Percentiles rank a stretch among this genome's conserved stretches.
phyloP scores from a whole-genome alignment of 2,888 invertebrate species.

The Dasysyrphus tricinctus region DNA sequence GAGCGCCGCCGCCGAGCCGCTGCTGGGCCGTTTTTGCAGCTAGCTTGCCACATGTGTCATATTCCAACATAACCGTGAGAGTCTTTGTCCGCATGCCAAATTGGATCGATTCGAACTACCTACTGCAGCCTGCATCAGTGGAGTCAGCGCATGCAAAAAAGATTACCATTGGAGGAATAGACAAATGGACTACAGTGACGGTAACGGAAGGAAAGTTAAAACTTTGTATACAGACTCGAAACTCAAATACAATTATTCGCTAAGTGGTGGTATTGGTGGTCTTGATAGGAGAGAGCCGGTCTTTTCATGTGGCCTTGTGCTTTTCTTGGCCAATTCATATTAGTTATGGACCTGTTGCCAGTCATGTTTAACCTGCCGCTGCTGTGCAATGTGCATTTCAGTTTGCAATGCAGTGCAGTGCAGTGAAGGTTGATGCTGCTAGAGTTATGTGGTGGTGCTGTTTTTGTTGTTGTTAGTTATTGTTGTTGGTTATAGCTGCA shows the following conservation, averaged over 20 bases:
- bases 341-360: conserved; percentile 74
- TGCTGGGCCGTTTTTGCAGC: conserved; percentile 17
- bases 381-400: conserved; percentile 35
- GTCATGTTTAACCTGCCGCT: conserved; percentile 68
- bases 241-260: conserved; percentile 45
- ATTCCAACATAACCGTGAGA: conserved; percentile 44
- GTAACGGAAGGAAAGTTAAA: not conserved
- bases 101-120: conserved; percentile 57
- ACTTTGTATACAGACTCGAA: conserved; percentile 23
- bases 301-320: conserved; percentile 30
- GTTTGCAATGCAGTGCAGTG: conserved; percentile 16
- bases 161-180: not conserved
- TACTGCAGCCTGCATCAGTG: conserved; percentile 27
- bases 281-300: conserved; percentile 23
- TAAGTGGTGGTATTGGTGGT: conserved; percentile 64
- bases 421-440: conserved; percentile 15
- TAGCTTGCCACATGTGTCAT: conserved; percentile 62
- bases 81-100: conserved; percentile 66
- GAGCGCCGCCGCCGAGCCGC: not conserved
- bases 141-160: conserved; percentile 23
- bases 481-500: conserved; percentile 25
- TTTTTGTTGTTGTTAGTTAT: conserved; percentile 20
- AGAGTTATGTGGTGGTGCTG: conserved; percentile 12
- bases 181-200: not conserved
- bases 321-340: conserved; percentile 64